phyloP scores from a whole-genome alignment of 2,888 invertebrate species.

The Amphipyra berbera region DNA sequence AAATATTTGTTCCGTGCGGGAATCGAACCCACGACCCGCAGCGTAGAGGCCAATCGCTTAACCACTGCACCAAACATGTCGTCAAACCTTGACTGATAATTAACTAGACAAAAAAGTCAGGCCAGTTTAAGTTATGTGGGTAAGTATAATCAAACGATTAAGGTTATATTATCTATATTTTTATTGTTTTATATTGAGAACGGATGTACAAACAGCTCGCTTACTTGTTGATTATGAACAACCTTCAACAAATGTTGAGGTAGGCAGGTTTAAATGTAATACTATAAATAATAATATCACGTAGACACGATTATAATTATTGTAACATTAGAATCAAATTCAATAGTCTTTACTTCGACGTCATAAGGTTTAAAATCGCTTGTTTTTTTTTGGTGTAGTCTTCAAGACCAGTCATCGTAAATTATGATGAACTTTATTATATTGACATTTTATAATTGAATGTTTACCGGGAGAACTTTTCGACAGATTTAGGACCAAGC shows the following conservation, averaged over 20 bases:
- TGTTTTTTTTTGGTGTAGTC: background rate
- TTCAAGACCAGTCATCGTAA: conserved; percentile 29
- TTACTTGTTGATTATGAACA: conserved; percentile 1
- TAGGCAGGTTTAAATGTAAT: conserved; percentile 25
- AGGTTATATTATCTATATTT: background rate
- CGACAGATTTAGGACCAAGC: no score
- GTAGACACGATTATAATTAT: background rate
- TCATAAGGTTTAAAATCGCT: conserved; percentile 16
- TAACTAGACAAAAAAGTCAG: conserved; percentile 20
- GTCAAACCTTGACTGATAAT: conserved; percentile 26
- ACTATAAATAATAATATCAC: conserved; percentile 10
- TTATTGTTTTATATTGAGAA: background rate
- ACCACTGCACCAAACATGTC: no score
- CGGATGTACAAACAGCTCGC: background rate
- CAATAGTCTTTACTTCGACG: background rate
- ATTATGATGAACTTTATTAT: conserved; percentile 41
- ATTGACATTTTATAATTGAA: conserved; percentile 44
- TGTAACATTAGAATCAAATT: background rate
- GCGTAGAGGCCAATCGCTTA: no score
- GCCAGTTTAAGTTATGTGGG: no score
- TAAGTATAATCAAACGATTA: background rate
- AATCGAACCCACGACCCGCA: no score
- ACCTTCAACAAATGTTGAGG: conserved; percentile 35
- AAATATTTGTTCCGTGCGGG: no score
- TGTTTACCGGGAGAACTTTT: conserved; percentile 18